Conservation (phyloP, 2,888 invertebrate genomes). For the Cryptophagus acutangulus region DNA sequence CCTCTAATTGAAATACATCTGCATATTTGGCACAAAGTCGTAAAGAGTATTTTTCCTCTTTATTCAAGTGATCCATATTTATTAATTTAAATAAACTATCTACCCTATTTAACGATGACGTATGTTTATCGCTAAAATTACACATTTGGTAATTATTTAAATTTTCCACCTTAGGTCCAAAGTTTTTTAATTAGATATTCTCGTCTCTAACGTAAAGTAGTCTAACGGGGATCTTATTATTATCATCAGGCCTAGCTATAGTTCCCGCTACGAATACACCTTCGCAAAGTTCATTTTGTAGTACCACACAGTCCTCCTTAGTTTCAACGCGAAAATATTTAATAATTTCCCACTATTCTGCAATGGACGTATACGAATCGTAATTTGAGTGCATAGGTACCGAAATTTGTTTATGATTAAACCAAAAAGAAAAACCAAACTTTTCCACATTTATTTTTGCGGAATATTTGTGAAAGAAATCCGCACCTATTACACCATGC, state of each 20-base stretch:
- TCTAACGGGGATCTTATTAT: conserved; percentile 16
- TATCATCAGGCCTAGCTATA: conserved; percentile 12
- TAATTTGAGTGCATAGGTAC: conserved; percentile 12
- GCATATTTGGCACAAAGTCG: conserved; percentile 21
- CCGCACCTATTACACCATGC: conserved; percentile 11
- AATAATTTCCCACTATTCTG: conserved; percentile 13
- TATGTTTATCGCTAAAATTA: conserved; percentile 5
- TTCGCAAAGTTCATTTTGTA: conserved; percentile 12
- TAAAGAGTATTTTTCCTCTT: conserved; percentile 16
- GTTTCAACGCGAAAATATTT: conserved; percentile 7
- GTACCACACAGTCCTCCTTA: conserved; percentile 12
- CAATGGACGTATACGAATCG: conserved; percentile 7
- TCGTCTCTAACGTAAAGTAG: conserved; percentile 15
- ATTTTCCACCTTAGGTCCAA: conserved; percentile 14
- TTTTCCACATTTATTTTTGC: conserved; percentile 11
- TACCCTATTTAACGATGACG: conserved; percentile 13
- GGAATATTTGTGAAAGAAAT: conserved; percentile 13
- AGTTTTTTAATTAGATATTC: conserved; percentile 18
- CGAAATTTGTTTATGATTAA: background rate
- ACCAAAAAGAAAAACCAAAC: conserved; percentile 9
- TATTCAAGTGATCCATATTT: conserved; percentile 17
- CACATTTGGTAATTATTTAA: conserved; percentile 10
- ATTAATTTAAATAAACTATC: conserved; percentile 16
- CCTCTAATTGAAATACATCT: conserved; percentile 22
- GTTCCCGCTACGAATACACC: conserved; percentile 18